phyloP scores from a whole-genome alignment of 2,888 invertebrate genomes.

The Cosmia trapezina region DNA sequence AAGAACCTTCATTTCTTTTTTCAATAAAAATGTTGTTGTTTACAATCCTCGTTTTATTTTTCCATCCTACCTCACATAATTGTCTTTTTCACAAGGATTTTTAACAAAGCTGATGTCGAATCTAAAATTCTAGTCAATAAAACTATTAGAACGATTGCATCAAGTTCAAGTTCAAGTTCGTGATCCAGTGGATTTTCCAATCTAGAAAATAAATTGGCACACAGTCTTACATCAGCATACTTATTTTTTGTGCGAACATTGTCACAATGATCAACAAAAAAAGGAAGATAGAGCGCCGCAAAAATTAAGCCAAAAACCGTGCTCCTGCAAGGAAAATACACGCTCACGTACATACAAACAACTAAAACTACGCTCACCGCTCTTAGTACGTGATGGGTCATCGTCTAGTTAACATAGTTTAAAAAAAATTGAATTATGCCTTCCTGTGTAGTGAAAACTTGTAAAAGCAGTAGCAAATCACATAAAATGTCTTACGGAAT shows the following conservation, averaged over 20 bases:
- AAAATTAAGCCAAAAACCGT: no score
- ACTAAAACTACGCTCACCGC: no score
- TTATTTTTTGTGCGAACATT: neutral
- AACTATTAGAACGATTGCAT: conserved; percentile 12
- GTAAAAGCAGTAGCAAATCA: no score
- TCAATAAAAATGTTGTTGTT: conserved; percentile 68
- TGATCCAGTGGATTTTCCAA: conserved; percentile 19
- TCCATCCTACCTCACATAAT: neutral
- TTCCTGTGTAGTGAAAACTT: no score
- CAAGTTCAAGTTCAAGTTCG: conserved; percentile 13
- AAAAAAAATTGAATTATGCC: no score
- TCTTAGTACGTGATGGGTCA: no score
- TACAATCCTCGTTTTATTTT: conserved; percentile 54
- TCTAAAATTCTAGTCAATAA: conserved; percentile 7
- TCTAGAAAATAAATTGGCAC: conserved; percentile 4
- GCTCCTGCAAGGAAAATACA: no score
- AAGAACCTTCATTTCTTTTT: conserved; percentile 57
- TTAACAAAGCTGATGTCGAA: neutral
- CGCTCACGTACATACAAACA: no score
- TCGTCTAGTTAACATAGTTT: no score
- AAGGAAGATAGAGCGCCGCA: no score
- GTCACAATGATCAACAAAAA: no score
- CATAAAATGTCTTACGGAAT: no score
- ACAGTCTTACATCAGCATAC: neutral
- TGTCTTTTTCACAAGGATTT: neutral